Percentiles rank a stretch among this genome's conserved stretches.
Conservation (phyloP, 2,113 vertebrate species). For the Dipodomys stephensi region DNA sequence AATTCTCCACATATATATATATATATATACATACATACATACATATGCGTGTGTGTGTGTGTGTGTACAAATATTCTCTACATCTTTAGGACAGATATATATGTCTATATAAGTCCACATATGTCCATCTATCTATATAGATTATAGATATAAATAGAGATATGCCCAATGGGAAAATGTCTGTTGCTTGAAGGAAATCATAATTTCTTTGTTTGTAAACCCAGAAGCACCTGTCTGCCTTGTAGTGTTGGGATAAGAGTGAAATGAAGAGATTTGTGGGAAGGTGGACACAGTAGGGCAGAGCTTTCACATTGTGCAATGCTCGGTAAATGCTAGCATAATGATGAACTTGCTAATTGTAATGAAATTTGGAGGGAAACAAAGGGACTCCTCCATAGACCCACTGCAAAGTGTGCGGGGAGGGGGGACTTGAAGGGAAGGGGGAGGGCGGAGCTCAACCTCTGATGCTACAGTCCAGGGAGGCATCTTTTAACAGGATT, state of each 20-base stretch:
- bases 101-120: no score
- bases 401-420: no score
- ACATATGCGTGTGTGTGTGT: no score
- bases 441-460: no score
- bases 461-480: rapidly evolving
- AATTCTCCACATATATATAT: neutral
- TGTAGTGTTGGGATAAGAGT: neutral
- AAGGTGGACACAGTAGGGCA: neutral
- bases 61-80: no score
- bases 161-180: no score
- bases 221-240: constrained; percentile 52
- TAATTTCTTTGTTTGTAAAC: constrained; percentile 45
- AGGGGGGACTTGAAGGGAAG: neutral
- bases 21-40: neutral
- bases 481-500: neutral
- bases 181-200: neutral
- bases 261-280: neutral
- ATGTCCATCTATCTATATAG: no score
- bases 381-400: constrained; percentile 4
- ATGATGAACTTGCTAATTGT: neutral
- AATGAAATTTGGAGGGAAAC: constrained; percentile 23
- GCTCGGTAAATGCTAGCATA: neutral
- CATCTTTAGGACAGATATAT: no score
- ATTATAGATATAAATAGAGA: no score
- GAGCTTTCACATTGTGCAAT: neutral